Percentiles rank a stretch among this genome's conserved stretches.
phyloP scores from a whole-genome alignment of 2,113 vertebrate genomes.

The Tragulus kanchil region DNA sequence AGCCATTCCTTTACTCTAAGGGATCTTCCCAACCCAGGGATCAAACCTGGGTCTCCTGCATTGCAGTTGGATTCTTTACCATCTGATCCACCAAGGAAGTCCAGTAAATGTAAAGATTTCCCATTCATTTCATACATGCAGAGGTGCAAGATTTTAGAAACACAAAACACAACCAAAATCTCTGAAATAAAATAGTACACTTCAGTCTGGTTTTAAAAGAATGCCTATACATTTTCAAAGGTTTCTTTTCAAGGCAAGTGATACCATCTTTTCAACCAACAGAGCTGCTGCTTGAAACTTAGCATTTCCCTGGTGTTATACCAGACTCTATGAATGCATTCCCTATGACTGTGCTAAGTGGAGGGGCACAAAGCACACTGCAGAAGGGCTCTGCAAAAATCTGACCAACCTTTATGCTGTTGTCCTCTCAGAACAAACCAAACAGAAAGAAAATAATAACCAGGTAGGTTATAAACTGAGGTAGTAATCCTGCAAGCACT shows the following conservation, averaged over 20 bases:
- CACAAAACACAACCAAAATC: not conserved
- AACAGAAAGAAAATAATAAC: conserved; percentile 10
- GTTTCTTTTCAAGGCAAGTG: not conserved
- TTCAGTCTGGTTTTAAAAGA: not conserved
- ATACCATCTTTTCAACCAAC: not conserved
- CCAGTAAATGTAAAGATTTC: not conserved
- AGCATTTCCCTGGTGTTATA: not conserved
- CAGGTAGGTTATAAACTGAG: conserved; percentile 77
- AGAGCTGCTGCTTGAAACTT: not conserved
- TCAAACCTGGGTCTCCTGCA: not conserved
- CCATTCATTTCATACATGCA: conserved; percentile 19
- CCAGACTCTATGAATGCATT: not conserved
- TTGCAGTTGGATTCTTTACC: not conserved
- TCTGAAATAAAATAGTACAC: not conserved
- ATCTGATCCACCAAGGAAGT: not conserved
- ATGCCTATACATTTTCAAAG: not conserved
- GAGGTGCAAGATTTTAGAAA: not conserved
- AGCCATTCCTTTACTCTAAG: not conserved
- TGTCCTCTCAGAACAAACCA: conserved; percentile 54
- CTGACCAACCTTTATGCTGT: not conserved
- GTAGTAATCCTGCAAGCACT: conserved; percentile 71
- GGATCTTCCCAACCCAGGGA: not conserved
- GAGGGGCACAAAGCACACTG: not conserved
- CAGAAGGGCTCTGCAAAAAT: conserved; percentile 3
- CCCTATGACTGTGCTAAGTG: not conserved